Percentiles rank a stretch among this genome's conserved stretches.
Evolutionary conservation across 2,113 vertebrate species (phyloP).

Genomic region (Passerina amoena): DNA sequence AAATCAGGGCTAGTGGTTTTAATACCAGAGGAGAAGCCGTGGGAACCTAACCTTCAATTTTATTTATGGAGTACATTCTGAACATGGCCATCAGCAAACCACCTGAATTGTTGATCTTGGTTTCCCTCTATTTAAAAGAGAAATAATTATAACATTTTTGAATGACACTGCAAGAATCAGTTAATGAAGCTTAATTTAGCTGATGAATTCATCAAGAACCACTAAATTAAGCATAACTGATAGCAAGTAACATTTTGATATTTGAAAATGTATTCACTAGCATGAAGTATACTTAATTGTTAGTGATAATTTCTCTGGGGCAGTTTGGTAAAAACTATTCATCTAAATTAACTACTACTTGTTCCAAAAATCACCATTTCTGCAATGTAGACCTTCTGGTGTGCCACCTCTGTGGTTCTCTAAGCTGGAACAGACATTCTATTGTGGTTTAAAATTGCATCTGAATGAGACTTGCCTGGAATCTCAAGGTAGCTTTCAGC

Average conservation of each 20-base stretch:
- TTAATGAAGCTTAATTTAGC: not conserved
- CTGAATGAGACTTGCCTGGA: not conserved
- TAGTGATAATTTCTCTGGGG: not conserved
- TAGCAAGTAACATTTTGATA: not conserved
- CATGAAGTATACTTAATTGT: not conserved
- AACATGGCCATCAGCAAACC: not conserved
- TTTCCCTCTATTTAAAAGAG: not conserved
- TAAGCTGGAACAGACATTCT: not conserved
- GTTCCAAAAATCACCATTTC: not conserved
- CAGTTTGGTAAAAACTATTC: not conserved
- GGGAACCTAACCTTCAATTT: not conserved
- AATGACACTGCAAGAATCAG: not conserved
- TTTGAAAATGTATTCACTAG: not conserved
- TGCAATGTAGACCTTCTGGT: not conserved
- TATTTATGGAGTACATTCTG: not conserved
- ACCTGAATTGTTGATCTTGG: not conserved
- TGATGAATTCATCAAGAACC: not conserved
- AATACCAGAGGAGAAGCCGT: not conserved
- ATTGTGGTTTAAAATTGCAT: not conserved
- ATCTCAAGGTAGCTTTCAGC: not conserved
- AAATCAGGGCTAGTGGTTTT: not conserved
- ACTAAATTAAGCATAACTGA: not conserved
- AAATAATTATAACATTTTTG: not conserved
- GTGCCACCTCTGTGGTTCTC: not conserved
- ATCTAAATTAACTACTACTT: not conserved